Conservation (phyloP, 2,888 invertebrate genomes). For the Anthophora plumipes region DNA sequence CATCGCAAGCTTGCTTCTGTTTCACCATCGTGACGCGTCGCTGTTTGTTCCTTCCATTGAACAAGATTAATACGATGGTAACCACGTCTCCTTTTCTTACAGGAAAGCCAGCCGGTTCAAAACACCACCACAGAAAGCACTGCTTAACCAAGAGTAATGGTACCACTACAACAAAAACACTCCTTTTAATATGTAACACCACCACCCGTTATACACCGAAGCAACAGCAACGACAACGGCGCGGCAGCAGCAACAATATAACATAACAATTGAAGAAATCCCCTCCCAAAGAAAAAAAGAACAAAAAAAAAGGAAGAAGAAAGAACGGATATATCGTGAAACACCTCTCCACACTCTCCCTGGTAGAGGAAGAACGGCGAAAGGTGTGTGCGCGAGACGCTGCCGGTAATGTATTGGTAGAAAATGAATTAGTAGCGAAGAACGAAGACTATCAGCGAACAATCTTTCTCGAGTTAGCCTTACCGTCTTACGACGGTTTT, state of each 20-base stretch:
- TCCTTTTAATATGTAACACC: slow-evolving; percentile 77
- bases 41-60: not conserved
- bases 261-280: slow-evolving; percentile 74
- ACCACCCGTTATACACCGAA: slow-evolving; percentile 77
- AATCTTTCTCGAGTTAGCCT: slow-evolving; percentile 4
- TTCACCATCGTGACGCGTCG: not conserved
- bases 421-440: slow-evolving; percentile 24
- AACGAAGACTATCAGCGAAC: slow-evolving; percentile 16
- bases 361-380: slow-evolving; percentile 71
- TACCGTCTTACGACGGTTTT: not conserved
- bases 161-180: slow-evolving; percentile 73
- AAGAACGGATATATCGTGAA: slow-evolving; percentile 71
- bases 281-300: slow-evolving; percentile 69
- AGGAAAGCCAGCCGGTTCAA: slow-evolving; percentile 87
- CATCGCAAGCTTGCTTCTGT: not conserved
- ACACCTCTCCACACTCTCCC: slow-evolving; percentile 81
- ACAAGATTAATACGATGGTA: no score
- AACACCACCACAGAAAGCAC: slow-evolving; percentile 88
- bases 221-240: slow-evolving; percentile 62
- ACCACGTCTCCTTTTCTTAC: slow-evolving; percentile 60
- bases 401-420: slow-evolving; percentile 11
- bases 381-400: slow-evolving; percentile 61
- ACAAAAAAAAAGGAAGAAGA: slow-evolving; percentile 57
- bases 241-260: slow-evolving; percentile 57
- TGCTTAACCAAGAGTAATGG: slow-evolving; percentile 84